A percentile compares a stretch with the other conserved stretches of the same genome.
phyloP scores from a whole-genome alignment of 2,797 vertebrate species.

The Mus caroli region DNA sequence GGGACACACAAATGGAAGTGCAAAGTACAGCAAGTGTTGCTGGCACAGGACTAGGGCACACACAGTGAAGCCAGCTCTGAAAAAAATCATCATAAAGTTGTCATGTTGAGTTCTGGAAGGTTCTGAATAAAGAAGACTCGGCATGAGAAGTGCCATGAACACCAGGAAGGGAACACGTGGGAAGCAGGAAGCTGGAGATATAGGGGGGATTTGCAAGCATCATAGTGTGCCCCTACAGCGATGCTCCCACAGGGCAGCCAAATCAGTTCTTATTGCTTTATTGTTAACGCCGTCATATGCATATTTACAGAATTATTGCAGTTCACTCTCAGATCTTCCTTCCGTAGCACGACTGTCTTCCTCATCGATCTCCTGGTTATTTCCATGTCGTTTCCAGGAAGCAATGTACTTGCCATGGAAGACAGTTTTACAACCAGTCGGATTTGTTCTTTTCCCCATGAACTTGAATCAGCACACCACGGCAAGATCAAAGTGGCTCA shows the following conservation, averaged over 20 bases:
- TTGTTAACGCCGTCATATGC: neutral
- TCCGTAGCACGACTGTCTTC: neutral
- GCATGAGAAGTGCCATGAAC: neutral
- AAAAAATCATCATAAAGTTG: neutral
- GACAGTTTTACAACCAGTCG: neutral
- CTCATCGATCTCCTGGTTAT: conserved; percentile 31
- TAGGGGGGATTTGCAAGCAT: neutral
- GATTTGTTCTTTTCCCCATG: neutral
- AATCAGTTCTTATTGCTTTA: neutral
- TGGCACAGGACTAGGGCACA: neutral
- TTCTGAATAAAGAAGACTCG: neutral
- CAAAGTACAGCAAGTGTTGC: neutral
- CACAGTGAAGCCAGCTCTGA: neutral
- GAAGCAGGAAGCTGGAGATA: neutral
- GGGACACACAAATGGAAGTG: neutral
- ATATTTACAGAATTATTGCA: neutral
- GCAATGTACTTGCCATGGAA: conserved; percentile 43
- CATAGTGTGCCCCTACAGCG: neutral
- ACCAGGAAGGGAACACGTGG: neutral
- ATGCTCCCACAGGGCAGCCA: neutral
- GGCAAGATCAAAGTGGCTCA: conserved; percentile 52
- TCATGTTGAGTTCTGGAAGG: conserved; percentile 27
- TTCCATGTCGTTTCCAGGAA: conserved; percentile 34
- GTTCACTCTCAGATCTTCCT: neutral
- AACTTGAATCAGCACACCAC: conserved; percentile 43